Base-by-base conservation (phyloP, 1,140 invertebrate genomes). In the Coboldia fuscipes region DNA sequence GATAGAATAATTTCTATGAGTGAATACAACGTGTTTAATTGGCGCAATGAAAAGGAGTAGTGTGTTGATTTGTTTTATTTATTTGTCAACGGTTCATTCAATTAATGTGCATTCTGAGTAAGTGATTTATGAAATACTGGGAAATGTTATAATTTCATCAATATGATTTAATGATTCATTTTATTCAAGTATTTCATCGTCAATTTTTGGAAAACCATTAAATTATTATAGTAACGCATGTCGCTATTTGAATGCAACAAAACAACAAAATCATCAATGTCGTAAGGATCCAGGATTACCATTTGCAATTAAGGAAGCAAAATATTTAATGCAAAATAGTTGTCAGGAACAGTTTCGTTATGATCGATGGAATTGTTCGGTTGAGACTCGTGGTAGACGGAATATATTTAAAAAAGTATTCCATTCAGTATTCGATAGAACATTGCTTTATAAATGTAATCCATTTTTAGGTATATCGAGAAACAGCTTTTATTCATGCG, bases 401-500 rank as follows among this genome's bases (percentile, higher is more conserved):
- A 64, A 58, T 39, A 60, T 66, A 34, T 70, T 70, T 43, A 63
- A 64, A 36, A 68, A 65, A 27, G 46, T 34, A 27, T n/a, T 23
- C 12, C 12, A 12, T 7, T 12, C 22, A 12, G 6, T 7, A 23
- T 23, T 23, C 12, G 6, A 7, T 23, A 23, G 22, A 23, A 7
- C 6, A 23, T 7, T 7, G 12, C 12, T 23, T 23, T n/a, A n/a
- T 23, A 23, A 23, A 23, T 23, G 6, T 23, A 12, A 23, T 23
- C 12, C 12, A 23, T 6, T 23, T 23, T 20, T 18, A 34, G 39
- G 45, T 68, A 17, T 70, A 65, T 24, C 63, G 77, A 45, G 82
- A 88, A 56, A 80, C 81, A 30, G 77, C 79, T 0, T 79, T 77
- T 37, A 63, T 84, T 22, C 66, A 84, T 42, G 75, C 78, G 0